Evolutionary conservation across 2,113 vertebrate species (phyloP), one percentile per base, ranked within the genome.

Genomic region (Myxocyprinus asiaticus): DNA sequence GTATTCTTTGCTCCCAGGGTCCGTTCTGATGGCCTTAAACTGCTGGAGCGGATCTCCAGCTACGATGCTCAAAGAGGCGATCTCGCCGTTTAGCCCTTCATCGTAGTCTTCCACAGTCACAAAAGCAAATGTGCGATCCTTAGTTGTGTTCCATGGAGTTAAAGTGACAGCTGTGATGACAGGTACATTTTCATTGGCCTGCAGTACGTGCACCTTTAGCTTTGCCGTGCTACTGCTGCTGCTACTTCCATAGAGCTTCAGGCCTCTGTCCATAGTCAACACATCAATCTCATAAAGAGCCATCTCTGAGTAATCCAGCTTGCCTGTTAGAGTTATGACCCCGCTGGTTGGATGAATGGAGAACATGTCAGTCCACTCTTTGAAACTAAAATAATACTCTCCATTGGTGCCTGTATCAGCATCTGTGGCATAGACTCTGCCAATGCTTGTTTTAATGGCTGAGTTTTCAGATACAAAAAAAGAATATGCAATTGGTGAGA

Each of bases 281-380:
- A 95, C 90, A 77, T 96, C 94, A 88, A 96, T 88, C 79, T 95
- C 94, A 4, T 95, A 94, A 67, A 6, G 85, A 43, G 86, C 90
- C 11, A 83, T 87, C 78, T 95, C 92, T 0, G 79, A 72, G 74
- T 92, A 93, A 85, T 94, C 93, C 65, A 95, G 93, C 15, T 88
- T 93, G 7, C 94, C 92, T 7, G 94, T 95, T 4, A 96, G 79
- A 75, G 93, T 88, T 4, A 96, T 56, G 0, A 90, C 87, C 0
- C 95, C 95, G 22, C 93, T 95, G 56, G 94, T 94, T n/a, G 95
- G 94, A 81, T 96, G 95, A 84, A 96, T 93, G 65, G 94, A 93
- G 86, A 95, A 95, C 84, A 92, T 77, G 83, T 94, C 93, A 0
- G 93, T 95, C 86, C 92, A 90, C 44, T 95, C 94, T 85, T 91